phyloP scores from a whole-genome alignment of 1,140 invertebrate genomes.

The Saccostrea echinata region DNA sequence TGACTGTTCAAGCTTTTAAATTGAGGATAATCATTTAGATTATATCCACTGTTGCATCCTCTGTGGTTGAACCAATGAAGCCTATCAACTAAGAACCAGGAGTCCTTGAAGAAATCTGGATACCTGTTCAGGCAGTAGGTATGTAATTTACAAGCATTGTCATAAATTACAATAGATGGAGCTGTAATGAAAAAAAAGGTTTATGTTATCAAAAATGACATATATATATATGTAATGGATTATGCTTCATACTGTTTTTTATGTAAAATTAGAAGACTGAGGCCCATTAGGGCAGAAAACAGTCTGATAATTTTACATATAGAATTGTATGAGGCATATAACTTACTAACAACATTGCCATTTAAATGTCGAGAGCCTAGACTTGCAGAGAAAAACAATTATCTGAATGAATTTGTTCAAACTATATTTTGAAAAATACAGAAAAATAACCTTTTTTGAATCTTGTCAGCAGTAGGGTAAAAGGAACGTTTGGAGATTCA shows the following conservation, averaged over 20 bases:
- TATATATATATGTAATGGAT: too few species aligned
- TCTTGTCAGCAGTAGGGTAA: slow-evolving; percentile 15
- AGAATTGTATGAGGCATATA: too few species aligned
- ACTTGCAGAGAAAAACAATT: too few species aligned
- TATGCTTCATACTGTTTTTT: too few species aligned
- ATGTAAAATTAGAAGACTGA: too few species aligned
- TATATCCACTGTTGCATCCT: slow-evolving; percentile 37
- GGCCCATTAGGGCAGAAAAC: too few species aligned
- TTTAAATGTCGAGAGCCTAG: too few species aligned
- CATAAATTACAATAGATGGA: slow-evolving; percentile 54
- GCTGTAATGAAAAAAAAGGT: slow-evolving; percentile 45
- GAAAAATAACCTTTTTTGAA: neutral
- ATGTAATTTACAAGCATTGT: slow-evolving; percentile 57
- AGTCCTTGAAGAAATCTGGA: slow-evolving; percentile 52
- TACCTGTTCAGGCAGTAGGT: slow-evolving; percentile 57
- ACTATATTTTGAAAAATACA: neutral
- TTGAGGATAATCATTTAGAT: slow-evolving; percentile 46
- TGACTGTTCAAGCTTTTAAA: slow-evolving; percentile 43
- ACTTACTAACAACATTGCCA: too few species aligned
- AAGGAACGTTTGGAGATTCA: slow-evolving; percentile 43
- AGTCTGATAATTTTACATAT: too few species aligned
- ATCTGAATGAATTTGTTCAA: too few species aligned
- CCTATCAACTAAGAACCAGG: slow-evolving; percentile 49
- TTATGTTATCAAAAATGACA: neutral
- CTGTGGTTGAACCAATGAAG: slow-evolving; percentile 54